Percentiles rank a stretch among this genome's conserved stretches.
Evolutionary conservation across 1,140 invertebrate species (phyloP).

Genomic region (Holotrichia oblita): DNA sequence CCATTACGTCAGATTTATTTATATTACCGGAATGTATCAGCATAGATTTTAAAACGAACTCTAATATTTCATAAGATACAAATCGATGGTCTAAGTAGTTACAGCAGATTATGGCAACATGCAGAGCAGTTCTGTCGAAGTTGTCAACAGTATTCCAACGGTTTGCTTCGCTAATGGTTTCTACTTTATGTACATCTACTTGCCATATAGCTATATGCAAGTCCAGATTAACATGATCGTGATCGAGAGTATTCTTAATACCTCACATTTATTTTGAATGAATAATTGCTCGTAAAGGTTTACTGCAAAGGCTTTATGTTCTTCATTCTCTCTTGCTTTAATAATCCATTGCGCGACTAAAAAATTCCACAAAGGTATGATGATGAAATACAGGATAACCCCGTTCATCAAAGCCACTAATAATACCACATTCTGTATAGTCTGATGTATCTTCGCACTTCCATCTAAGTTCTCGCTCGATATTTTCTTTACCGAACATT

Average conservation of each 20-base stretch:
- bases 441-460: not conserved
- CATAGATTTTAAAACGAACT: not conserved
- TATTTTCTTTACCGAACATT: not conserved
- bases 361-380: not conserved
- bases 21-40: not conserved
- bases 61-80: not conserved
- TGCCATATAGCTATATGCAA: not conserved
- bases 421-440: not conserved
- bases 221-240: not conserved
- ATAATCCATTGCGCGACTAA: not conserved
- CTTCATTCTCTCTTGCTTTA: not conserved
- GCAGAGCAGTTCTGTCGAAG: not conserved
- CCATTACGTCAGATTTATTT: not conserved
- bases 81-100: not conserved
- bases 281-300: not conserved
- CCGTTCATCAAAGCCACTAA: not conserved
- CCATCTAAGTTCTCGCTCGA: not conserved
- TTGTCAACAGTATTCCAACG: not conserved
- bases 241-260: not conserved
- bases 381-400: conserved; percentile 13
- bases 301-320: not conserved
- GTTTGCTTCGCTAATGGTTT: not conserved
- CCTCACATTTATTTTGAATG: not conserved
- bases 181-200: not conserved
- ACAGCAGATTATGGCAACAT: not conserved